Base-by-base conservation (phyloP, 2,113 vertebrate species). In the Himantopus leucocephalus region DNA sequence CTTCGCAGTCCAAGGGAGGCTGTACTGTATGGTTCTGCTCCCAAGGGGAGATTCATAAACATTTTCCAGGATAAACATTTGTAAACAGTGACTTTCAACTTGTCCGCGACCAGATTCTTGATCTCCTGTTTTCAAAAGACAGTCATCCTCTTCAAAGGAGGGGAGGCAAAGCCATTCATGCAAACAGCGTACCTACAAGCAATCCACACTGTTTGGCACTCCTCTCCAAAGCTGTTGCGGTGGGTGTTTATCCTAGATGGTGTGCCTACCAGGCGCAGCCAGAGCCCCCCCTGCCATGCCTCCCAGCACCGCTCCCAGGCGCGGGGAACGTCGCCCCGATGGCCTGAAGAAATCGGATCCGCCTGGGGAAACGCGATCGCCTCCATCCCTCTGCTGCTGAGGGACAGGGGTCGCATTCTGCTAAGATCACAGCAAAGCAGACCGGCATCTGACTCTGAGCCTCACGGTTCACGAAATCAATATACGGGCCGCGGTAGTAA, bases 401-500 rank as follows among this genome's bases (percentile, higher is more conserved):
- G 92, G 68, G 91, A 93, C 66, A 82, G 73, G 50, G 88, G 64
- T 88, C 91, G 88, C 84, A 48, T 94, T 94, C 90, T 97, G 94
- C 86, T 66, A 39, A 21, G 77, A 94, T 92, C 77, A 77, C 91
- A 95, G 95, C 64, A 64, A 4, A 82, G 91, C 53, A 89, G 48
- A 3, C 81, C 56, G 92, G 92, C 87, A 94, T 85, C 85, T 41
- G 41, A 47, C 82, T 19, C 20, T 0, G 24, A 92, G 85, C 91
- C 75, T 37, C 73, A 80, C 3, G 1, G 89, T 21, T 90, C 87
- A 66, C 41, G 89, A 94, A 95, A 96, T 81, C 87, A 88, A 96
- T 89, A 90, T 16, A 32, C 2, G 2, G 67, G 30, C 89, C 3
- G 1, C 0, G 0, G 75, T 5, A 66, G 76, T 41, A 17, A 84